Base-by-base conservation (phyloP, 37 sponge, comb jelly and placozoan genomes). In the Tethya wilhelma region DNA sequence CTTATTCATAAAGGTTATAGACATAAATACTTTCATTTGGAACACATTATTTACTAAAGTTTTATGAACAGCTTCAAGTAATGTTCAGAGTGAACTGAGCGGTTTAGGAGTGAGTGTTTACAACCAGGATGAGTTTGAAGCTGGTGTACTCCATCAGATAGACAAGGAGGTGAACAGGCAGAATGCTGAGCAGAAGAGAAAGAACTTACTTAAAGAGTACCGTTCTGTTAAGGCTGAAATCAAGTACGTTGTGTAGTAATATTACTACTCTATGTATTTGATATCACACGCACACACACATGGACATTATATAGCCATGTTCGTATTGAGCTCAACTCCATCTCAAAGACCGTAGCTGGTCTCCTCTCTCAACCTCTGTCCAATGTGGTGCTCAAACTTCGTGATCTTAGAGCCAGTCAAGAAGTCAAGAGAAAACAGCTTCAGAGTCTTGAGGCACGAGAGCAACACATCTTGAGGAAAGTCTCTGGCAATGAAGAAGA, bases 31-130 rank as follows among this genome's bases (percentile, higher is more conserved):
- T n/a, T n/a, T n/a, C n/a, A n/a, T n/a, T n/a, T n/a, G n/a, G n/a
- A n/a, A n/a, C n/a, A n/a, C n/a, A n/a, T n/a, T n/a, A n/a, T n/a
- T n/a, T n/a, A n/a, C n/a, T n/a, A n/a, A n/a, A n/a, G n/a, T n/a
- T n/a, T n/a, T n/a, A n/a, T n/a, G n/a, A n/a, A n/a, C n/a, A n/a
- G n/a, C n/a, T n/a, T 53, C 74, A 42, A 34, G 63, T 49, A 77
- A 59, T 28, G 59, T 75, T 2, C 71, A 86, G 73, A 59, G 66
- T 66, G 97, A 93, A 23, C 64, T 97, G 49, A 69, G 66, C 22
- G 72, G 77, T 43, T 79, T 97, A 1, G 99, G 94, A 7, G 94
- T 98, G 32, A 87, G 82, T 74, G 99, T 91, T 38, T 93, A 80
- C 64, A 79, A 93, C 75, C 94, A 93, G 69, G 71, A 79, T 25